A percentile compares a stretch with the other conserved stretches of the same genome.
Conservation (phyloP, 2,113 vertebrate species). For the Varanus salvator region DNA sequence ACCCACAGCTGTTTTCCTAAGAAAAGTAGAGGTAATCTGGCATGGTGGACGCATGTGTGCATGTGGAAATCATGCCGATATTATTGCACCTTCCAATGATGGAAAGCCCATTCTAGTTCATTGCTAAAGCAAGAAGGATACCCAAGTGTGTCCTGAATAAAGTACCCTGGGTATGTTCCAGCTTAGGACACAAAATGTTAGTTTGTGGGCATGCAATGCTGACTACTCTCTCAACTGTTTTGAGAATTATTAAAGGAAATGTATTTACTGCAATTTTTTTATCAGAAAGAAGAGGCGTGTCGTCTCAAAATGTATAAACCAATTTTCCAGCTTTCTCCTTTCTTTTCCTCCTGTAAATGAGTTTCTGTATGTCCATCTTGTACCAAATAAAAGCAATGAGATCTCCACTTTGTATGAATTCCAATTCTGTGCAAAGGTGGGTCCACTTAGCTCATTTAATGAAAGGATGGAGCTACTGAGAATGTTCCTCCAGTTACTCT, state of each 20-base stretch:
- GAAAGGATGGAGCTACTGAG: background rate
- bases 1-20: conserved; percentile 15
- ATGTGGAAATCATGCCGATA: background rate
- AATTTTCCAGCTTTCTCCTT: conserved; percentile 50
- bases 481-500: background rate
- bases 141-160: accelerated
- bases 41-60: conserved; percentile 12
- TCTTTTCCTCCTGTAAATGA: conserved; percentile 56
- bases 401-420: conserved; percentile 58
- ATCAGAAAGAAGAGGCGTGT: conserved; percentile 61
- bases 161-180: conserved; percentile 18
- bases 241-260: conserved; percentile 51
- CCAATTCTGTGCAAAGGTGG: conserved; percentile 35
- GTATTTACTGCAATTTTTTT: conserved; percentile 62
- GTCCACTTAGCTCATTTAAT: conserved; percentile 19
- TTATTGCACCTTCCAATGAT: conserved; percentile 29
- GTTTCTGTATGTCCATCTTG: conserved; percentile 67
- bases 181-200: conserved; percentile 38
- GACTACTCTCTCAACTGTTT: conserved; percentile 65
- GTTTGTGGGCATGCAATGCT: conserved; percentile 46
- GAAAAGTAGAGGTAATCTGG: background rate
- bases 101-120: conserved; percentile 36
- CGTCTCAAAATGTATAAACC: conserved; percentile 62
- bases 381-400: conserved; percentile 74
- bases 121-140: conserved; percentile 40